Percentiles rank a stretch among this genome's conserved stretches.
These are phyloP conservation scores for Paramuricea clavata DNA, from an alignment of 92 coral and sea anemone genomes.

Conservation along the genomic window DNA sequence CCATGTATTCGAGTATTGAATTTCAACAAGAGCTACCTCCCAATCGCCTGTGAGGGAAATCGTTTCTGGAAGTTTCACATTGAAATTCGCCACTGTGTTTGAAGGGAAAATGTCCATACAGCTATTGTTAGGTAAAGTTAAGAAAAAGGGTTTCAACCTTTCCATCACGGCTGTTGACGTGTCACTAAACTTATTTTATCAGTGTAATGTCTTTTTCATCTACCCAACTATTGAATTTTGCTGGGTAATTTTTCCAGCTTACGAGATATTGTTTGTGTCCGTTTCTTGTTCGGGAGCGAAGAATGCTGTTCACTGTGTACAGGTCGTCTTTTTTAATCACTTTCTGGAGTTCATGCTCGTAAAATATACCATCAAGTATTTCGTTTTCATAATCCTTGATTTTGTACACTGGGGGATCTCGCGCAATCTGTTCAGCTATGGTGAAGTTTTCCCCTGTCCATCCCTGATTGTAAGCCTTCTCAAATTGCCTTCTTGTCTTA, in stretches of 20 bases:
- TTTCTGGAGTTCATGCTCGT: slow-evolving; percentile 19
- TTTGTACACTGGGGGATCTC: no score
- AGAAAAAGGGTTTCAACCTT: slow-evolving; percentile 52
- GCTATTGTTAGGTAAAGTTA: slow-evolving; percentile 58
- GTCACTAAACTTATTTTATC: slow-evolving; percentile 62
- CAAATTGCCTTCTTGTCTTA: background rate
- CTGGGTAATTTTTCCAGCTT: slow-evolving; percentile 31
- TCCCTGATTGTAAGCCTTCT: background rate
- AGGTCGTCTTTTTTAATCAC: slow-evolving; percentile 26
- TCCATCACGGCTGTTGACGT: slow-evolving; percentile 48
- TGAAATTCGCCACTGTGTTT: no score
- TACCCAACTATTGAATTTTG: slow-evolving; percentile 25
- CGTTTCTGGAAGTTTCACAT: slow-evolving; percentile 57
- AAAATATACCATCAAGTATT: slow-evolving; percentile 28
- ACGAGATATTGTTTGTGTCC: slow-evolving; percentile 21
- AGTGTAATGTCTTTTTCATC: slow-evolving; percentile 47
- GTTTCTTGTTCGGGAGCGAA: slow-evolving; percentile 10
- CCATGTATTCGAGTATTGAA: slow-evolving; percentile 68
- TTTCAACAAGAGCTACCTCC: no score
- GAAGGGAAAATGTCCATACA: slow-evolving; percentile 52
- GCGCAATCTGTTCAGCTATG: slow-evolving; percentile 2
- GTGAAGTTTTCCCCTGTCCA: background rate
- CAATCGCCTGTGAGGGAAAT: slow-evolving; percentile 26
- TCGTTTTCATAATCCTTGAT: slow-evolving; percentile 20
- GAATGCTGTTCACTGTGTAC: background rate